Base-by-base conservation (phyloP, 2,797 vertebrate genomes). In the Coilia nasus region DNA sequence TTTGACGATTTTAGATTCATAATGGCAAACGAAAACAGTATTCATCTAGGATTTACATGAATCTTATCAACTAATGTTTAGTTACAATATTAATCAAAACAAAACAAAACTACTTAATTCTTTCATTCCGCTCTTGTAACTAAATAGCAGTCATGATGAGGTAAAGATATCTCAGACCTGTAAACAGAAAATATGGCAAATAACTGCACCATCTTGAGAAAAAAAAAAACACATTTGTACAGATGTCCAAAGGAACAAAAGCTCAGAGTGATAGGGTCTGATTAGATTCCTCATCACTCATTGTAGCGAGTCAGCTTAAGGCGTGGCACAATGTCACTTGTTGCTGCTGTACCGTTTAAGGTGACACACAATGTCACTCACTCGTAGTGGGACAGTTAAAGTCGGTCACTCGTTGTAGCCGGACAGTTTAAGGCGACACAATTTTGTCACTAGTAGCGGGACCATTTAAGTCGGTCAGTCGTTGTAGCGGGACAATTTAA, bases 401-500 rank as follows among this genome's bases (percentile, higher is more conserved):
- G 35, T 41, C 35, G 35, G 35, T 41, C 35, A 41, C 35, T 41
- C 35, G 35, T n/a, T 47, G 10, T 10, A 47, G 46, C 46, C 10
- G 10, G 10, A 47, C 46, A 47, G 46, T 47, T 47, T 47, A 47
- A 47, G 46, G 46, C 46, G 46, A 47, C 46, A 47, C 46, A 47
- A 10, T 47, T 10, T 3, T 47, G 46, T 47, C 46, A 47, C 46
- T 47, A 4, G 46, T 47, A 47, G 46, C 10, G 46, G 46, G 10
- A 47, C 10, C 3, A 10, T 47, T 47, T 10, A 47, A 4, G 46
- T 47, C 10, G 46, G 46, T 96, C 93, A 97, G 82, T 99, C 98
- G 17, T 99, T 99, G 94, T 99, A 99, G 86, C 97, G 97, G 0
- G 98, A 93, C 87, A 99, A 95, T 93, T 98, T 99, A 83, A 99